Conservation (phyloP, 2,797 vertebrate genomes). For the Crypturellus tataupa region DNA sequence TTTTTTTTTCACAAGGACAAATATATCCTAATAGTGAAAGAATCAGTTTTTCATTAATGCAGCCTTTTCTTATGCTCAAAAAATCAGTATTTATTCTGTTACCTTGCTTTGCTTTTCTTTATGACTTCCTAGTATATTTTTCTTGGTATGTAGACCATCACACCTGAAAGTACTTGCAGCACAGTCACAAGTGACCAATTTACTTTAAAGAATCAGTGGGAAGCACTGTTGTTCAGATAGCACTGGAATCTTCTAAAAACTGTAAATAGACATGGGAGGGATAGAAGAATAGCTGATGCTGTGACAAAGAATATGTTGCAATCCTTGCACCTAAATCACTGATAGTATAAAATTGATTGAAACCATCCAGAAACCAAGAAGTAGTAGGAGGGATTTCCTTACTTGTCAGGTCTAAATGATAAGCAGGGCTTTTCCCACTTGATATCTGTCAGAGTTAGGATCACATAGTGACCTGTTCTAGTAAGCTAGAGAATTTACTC, state of each 20-base stretch:
- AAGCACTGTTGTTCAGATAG: background rate
- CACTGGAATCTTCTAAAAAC: background rate
- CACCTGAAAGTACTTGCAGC: background rate
- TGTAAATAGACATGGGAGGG: background rate
- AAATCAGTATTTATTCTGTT: background rate
- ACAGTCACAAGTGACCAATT: background rate
- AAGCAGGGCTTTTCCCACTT: too few relatives aligned
- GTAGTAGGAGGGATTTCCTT: background rate
- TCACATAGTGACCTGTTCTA: background rate
- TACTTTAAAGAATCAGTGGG: background rate
- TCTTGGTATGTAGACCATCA: background rate
- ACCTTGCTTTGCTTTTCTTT: background rate
- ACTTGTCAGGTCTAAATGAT: background rate
- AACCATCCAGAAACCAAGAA: background rate
- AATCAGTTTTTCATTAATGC: fast-evolving
- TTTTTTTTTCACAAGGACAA: background rate
- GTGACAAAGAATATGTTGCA: background rate
- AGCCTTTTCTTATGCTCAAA: background rate
- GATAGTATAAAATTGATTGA: background rate
- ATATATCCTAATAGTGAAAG: background rate
- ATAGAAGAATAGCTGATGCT: background rate
- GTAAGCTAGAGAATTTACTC: fast-evolving
- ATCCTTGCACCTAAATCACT: background rate
- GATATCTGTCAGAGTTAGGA: background rate
- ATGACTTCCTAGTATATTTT: background rate